phyloP scores from a whole-genome alignment of 2,888 invertebrate genomes.

The Drosophila kanekoi region DNA sequence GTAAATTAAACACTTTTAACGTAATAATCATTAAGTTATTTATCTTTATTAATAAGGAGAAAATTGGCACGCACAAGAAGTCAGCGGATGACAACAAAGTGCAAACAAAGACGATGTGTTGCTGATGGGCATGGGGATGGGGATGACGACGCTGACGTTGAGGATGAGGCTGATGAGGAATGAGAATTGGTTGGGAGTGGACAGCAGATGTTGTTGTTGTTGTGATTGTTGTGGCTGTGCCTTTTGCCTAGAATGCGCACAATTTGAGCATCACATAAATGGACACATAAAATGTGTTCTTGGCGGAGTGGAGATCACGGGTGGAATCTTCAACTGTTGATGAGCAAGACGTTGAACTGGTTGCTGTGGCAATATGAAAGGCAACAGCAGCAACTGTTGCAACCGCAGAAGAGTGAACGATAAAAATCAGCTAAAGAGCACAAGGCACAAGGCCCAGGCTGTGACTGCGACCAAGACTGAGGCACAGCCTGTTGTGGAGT shows the following conservation, averaged over 20 bases:
- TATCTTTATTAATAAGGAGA: conserved; percentile 81
- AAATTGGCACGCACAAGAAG: conserved; percentile 78
- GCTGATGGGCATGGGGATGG: conserved; percentile 23
- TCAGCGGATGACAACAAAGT: conserved; percentile 66
- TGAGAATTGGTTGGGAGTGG: conserved; percentile 33
- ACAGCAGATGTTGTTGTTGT: conserved; percentile 25
- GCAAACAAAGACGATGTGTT: conserved; percentile 31
- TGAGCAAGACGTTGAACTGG: conserved; percentile 56
- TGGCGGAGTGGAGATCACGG: conserved; percentile 6
- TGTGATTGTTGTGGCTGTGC: conserved; percentile 8
- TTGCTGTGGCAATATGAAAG: conserved; percentile 51
- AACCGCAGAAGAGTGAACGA: conserved; percentile 49
- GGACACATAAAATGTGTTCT: conserved; percentile 76
- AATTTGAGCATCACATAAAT: conserved; percentile 75
- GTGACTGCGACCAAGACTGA: conserved; percentile 12
- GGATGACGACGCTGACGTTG: conserved; percentile 2
- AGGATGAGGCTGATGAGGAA: conserved; percentile 15
- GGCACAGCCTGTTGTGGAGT: conserved; percentile 10
- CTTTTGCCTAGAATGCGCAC: conserved; percentile 65
- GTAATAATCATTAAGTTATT: conserved; percentile 80
- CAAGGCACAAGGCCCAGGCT: conserved; percentile 14
- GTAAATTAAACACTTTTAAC: conserved; percentile 78
- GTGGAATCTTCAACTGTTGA: conserved; percentile 43
- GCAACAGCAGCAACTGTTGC: conserved; percentile 36
- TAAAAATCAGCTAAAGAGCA: conserved; percentile 71